Percentiles rank a stretch among this genome's conserved stretches.
phyloP scores from a whole-genome alignment of 2,888 invertebrate genomes.

The Temnothorax unifasciatus region DNA sequence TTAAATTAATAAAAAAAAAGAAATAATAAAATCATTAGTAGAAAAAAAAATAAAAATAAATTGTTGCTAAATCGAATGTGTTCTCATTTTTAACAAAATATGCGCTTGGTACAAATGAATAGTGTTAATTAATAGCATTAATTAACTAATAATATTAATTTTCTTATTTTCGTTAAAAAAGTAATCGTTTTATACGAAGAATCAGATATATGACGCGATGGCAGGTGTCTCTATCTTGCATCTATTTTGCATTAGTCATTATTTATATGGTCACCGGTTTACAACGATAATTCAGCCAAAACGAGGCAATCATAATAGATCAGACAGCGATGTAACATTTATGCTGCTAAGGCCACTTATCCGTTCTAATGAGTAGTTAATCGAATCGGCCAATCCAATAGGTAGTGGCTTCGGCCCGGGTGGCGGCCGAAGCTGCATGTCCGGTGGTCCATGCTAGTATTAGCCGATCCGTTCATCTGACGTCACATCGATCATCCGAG shows the following conservation, averaged over 20 bases:
- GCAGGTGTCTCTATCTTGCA: not conserved
- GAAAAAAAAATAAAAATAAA: no score
- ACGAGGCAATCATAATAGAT: constrained; percentile 9
- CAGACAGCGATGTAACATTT: constrained; percentile 17
- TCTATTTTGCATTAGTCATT: not conserved
- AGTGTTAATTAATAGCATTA: not conserved
- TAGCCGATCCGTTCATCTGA: constrained; percentile 59
- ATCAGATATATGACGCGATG: not conserved
- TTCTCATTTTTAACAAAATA: not conserved
- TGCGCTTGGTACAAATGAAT: not conserved
- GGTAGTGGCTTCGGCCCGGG: constrained; percentile 25
- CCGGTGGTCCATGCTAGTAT: constrained; percentile 38
- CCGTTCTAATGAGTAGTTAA: constrained; percentile 48
- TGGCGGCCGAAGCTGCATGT: constrained; percentile 25
- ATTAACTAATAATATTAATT: not conserved
- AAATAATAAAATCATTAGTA: not conserved
- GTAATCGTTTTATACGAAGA: not conserved
- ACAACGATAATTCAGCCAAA: not conserved
- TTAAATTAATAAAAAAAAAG: not conserved
- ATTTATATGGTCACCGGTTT: not conserved
- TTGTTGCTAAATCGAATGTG: not conserved
- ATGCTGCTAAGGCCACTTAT: constrained; percentile 23
- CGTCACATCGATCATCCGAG: constrained; percentile 62
- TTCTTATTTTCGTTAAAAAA: not conserved
- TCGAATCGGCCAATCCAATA: constrained; percentile 45